Percentiles rank a stretch among this genome's conserved stretches.
These are phyloP conservation scores for Cephalopachus bancanus DNA, from an alignment of 2,797 vertebrate species.

Conservation along the genomic window DNA sequence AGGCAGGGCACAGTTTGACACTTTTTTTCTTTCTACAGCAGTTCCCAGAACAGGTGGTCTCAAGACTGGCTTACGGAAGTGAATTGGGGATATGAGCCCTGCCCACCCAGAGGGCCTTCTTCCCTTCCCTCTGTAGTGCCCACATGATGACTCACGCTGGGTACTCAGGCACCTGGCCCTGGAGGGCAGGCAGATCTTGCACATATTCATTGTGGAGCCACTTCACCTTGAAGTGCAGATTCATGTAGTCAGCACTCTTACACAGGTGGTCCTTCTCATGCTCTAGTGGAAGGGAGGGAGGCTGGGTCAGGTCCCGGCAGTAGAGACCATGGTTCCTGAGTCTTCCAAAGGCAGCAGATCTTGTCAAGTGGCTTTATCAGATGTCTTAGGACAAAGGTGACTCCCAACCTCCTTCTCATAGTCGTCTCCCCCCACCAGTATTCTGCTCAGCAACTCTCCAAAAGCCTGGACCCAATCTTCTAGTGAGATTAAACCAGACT, in stretches of 20 bases:
- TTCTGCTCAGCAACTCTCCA: conserved; percentile 31
- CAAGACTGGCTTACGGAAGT: not conserved
- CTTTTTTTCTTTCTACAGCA: conserved; percentile 2
- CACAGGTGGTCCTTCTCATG: conserved; percentile 97
- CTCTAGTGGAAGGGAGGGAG: conserved; percentile 88
- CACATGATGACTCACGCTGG: conserved; percentile 92
- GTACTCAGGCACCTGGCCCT: conserved; percentile 94
- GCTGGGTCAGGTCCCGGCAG: conserved; percentile 25
- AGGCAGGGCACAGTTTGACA: not conserved
- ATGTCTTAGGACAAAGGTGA: not conserved
- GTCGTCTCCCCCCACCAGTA: not conserved
- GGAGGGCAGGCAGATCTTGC: conserved; percentile 93
- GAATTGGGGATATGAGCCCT: not conserved
- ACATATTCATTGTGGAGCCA: conserved; percentile 99
- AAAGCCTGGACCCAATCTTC: conserved; percentile 51
- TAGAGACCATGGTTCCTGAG: not conserved
- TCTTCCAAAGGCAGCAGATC: conserved; percentile 6
- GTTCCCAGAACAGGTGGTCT: not conserved
- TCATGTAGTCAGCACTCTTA: conserved; percentile 99
- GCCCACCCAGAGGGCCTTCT: not conserved
- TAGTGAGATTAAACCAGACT: conserved; percentile 32
- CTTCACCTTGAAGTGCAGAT: conserved; percentile 99
- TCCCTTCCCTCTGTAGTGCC: not conserved
- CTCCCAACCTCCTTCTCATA: not conserved
- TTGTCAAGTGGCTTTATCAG: not conserved